A percentile compares a stretch with the other conserved stretches of the same genome.
These are phyloP conservation scores for Ennomos fuscantarius DNA, from an alignment of 2,888 invertebrate species.

Conservation along the genomic window DNA sequence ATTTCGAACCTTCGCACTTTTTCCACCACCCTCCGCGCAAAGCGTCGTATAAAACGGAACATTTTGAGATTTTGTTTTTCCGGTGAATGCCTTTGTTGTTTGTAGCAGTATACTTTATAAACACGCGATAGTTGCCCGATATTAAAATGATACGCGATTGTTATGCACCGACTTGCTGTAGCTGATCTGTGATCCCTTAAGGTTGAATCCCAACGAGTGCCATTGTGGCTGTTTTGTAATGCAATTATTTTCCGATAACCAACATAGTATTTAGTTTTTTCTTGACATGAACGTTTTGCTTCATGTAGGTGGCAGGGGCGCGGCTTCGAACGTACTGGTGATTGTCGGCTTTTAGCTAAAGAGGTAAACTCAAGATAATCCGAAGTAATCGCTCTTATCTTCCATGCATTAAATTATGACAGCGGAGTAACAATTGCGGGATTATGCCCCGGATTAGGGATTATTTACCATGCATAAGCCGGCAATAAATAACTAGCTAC, in stretches of 20 bases:
- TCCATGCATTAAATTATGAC: conserved; percentile 45
- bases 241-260: conserved; percentile 36
- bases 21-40: conserved; percentile 57
- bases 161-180: conserved; percentile 14
- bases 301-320: conserved; percentile 31
- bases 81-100: conserved; percentile 3
- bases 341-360: conserved; percentile 36
- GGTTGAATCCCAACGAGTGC: conserved; percentile 60
- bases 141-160: conserved; percentile 5
- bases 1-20: conserved; percentile 65
- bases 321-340: conserved; percentile 41
- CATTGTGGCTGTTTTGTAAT: conserved; percentile 43
- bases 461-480: conserved; percentile 49
- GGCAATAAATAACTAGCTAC: conserved; percentile 46
- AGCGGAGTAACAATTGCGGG: conserved; percentile 48
- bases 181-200: conserved; percentile 32
- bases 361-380: conserved; percentile 51
- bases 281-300: conserved; percentile 25
- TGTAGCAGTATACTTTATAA: neutral
- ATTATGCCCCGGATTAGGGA: conserved; percentile 53
- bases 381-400: conserved; percentile 52
- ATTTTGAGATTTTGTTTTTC: conserved; percentile 43
- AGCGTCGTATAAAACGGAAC: conserved; percentile 63
- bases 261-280: conserved; percentile 31
- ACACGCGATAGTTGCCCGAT: conserved; percentile 2